Evolutionary conservation across 2,797 vertebrate genomes (phyloP).

Genomic region (Urocyon cinereoargenteus): DNA sequence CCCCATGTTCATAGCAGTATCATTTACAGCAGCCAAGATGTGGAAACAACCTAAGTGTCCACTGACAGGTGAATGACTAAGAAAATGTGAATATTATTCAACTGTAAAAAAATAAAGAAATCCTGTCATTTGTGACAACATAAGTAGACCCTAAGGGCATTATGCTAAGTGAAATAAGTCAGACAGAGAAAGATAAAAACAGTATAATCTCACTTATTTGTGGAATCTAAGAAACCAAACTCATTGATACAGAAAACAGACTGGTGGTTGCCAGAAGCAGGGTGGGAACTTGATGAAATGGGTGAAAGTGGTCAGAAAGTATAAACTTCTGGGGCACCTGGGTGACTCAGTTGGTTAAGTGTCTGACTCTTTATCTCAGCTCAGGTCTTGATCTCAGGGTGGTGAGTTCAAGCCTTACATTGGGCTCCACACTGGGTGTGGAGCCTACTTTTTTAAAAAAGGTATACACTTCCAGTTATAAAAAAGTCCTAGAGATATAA

Average conservation of each 20-base stretch:
- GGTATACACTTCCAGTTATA: neutral
- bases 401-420: neutral
- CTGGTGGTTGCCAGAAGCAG: neutral
- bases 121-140: neutral
- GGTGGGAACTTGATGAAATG: neutral
- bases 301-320: neutral
- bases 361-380: neutral
- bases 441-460: neutral
- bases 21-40: neutral
- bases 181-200: neutral
- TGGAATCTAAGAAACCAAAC: neutral
- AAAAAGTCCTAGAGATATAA: neutral
- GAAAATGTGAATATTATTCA: neutral
- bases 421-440: too few relatives aligned
- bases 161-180: neutral
- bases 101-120: neutral
- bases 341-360: neutral
- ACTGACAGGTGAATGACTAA: neutral
- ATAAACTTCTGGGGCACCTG: neutral
- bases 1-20: neutral
- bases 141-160: neutral
- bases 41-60: neutral
- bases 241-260: neutral
- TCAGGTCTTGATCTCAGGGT: neutral
- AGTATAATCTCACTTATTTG: neutral